Evolutionary conservation across 1,140 invertebrate species (phyloP), one percentile per base, ranked within the genome.

Genomic region (Pteromalus puparum): DNA sequence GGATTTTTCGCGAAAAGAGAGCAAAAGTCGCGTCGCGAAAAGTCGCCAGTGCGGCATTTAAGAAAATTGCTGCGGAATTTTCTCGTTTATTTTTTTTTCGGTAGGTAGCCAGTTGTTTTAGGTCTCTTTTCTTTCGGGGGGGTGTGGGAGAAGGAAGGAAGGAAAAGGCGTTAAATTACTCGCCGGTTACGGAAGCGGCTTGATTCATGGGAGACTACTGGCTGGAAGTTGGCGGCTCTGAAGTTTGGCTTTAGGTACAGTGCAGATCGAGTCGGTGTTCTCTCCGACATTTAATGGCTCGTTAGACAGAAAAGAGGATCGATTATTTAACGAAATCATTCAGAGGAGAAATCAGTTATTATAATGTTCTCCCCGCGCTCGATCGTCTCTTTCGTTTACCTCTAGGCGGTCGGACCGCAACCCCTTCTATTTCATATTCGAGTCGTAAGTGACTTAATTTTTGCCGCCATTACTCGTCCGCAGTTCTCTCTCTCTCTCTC

Each of bases 81-180:
- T 61, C 53, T 18, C 53, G 1, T 48, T 26, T 48, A 46, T 53
- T 53, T 76, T 48, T 76, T 76, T 76, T 65, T 21, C 24, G 1
- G 3, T 34, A 2, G 30, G 30, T 34, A 34, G 30, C 30, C n/a
- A 48, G 68, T 24, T 61, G 24, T 75, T 75, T 75, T 12, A 0
- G 67, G 73, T 24, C 38, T 75, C 24, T 75, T 75, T 75, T n/a
- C 3, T 28, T 70, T 26, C 5, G 10, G 28, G 5, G 7, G 18
- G 6, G 30, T 4, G 30, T 6, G 1, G 13, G 13, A n/a, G 9
- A 15, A 26, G 15, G 24, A 30, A 46, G 21, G 38, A 46, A 21
- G 38, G 42, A 42, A 26, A 75, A 48, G 73, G 73, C 38, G 38
- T 75, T 75, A 46, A 75, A 46, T 75, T 75, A 75, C 73, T 75